Evolutionary conservation across 1,140 invertebrate genomes (phyloP), one percentile per base, ranked within the genome.

Genomic region (Eumaeus atala): DNA sequence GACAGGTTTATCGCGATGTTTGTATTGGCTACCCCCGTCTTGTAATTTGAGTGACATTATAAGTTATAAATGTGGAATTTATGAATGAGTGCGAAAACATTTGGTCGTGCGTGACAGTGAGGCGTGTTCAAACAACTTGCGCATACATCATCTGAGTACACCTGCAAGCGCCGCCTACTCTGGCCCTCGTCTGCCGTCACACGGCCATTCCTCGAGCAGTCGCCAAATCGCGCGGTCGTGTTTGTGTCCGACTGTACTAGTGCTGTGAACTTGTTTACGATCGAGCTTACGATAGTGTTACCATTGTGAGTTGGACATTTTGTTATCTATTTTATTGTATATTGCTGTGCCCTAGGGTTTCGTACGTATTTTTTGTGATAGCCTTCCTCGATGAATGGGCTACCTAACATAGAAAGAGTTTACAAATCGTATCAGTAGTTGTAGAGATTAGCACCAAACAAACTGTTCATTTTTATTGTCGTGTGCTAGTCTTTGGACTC

Each of bases 61-160:
- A 3, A 2, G 6, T 28, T 28, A 28, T 28, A 28, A 28, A 6
- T 28, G 21, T 28, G 21, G 21, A 28, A 28, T 28, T 40, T 38
- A 57, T 62, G 53, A 64, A 64, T 59, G 60, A 65, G 67, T 71
- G 72, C 48, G 64, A 67, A 58, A 61, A 62, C 61, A 63, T 70
- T 73, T 62, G 54, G 56, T 56, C 28, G 51, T 38, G 62, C 72
- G 70, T 82, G 77, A 83, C 74, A 76, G 66, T 76, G 70, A 83
- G 82, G 80, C 79, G 82, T 80, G 79, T 81, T 68, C 69, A 56
- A 72, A 74, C 80, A 74, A 75, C n/a, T n/a, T 78, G 71, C 70
- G 74, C 70, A 74, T 84, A 80, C 74, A 80, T 81, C 77, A 82
- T 70, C 52, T 67, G 65, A 72, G 76, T 74, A 74, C 78, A 84